Percentiles rank a stretch among this genome's conserved stretches.
phyloP scores from a whole-genome alignment of 2,113 vertebrate genomes.

The Puma concolor region DNA sequence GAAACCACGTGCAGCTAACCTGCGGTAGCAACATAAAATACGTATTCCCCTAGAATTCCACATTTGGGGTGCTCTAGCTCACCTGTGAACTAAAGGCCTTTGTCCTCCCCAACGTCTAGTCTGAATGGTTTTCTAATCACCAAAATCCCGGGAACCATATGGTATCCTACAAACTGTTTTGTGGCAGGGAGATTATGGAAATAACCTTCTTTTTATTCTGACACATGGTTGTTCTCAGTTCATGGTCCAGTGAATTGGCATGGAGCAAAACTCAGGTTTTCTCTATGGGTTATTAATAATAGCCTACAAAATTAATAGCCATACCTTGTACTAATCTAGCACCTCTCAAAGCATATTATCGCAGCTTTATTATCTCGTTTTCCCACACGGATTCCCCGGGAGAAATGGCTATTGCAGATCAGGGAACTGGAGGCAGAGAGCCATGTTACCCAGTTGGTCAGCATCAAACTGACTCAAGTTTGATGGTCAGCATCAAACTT shows the following conservation, averaged over 20 bases:
- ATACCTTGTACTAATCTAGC: background rate
- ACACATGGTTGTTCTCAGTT: background rate
- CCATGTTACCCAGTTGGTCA: background rate
- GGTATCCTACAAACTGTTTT: background rate
- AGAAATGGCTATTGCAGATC: background rate
- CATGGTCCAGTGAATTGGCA: background rate
- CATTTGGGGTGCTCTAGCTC: background rate
- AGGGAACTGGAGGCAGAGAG: background rate
- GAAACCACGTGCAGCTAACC: background rate
- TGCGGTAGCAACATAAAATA: background rate
- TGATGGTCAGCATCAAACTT: background rate
- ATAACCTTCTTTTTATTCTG: background rate
- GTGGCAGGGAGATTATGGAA: background rate
- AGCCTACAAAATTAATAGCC: background rate
- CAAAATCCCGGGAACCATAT: background rate
- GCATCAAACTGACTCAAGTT: background rate
- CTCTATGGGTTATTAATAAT: background rate
- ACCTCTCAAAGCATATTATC: background rate
- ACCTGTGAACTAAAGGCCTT: background rate
- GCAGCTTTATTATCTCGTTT: background rate
- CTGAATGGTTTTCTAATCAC: background rate
- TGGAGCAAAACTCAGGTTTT: background rate
- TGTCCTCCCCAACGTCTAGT: background rate
- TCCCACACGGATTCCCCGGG: background rate
- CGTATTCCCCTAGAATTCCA: background rate